Base-by-base conservation (phyloP, 2,888 invertebrate species). In the Acrobasis suavella region DNA sequence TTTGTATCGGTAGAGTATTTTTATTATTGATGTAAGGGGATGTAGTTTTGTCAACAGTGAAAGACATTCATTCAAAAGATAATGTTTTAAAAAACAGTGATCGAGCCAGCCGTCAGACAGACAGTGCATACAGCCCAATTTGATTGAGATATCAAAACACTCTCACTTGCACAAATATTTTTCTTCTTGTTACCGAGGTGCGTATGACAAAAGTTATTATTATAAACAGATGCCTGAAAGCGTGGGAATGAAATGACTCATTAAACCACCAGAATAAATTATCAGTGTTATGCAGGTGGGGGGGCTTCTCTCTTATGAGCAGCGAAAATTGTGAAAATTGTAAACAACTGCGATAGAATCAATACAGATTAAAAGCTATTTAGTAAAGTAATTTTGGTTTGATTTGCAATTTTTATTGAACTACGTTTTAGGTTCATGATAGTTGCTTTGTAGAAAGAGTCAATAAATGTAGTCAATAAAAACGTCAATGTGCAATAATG, bases 111-210 rank as follows among this genome's bases (percentile, higher is more conserved):
- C 71, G 71, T 69, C 66, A 67, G 62, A 64, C 64, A 66, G 60
- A 66, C 64, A 71, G 70, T 69, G 66, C 71, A 75, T 71, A 75
- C 77, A 78, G 72, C 78, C 79, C 72, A 81, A 83, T 80, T 82
- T 80, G 75, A 77, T 76, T 75, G 68, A 74, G 70, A 78, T 76
- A 77, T 79, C 83, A 85, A 80, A 85, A 86, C 82, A 85, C 70
- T 71, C 65, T 73, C 72, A 65, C 76, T 78, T 79, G 70, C 76
- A 69, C 77, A 82, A 85, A 85, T 85, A 81, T 87, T 87, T 86
- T 84, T 80, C 80, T 81, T 81, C 81, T 81, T 81, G 81, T 83
- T 78, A 81, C 77, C 71, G 77, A 72, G 69, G 69, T 66, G 67
- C 66, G 75, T 78, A 77, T 71, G 72, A 75, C 74, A 77, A 75